Base-by-base conservation (phyloP, 2,797 vertebrate species). In the Muraenolepis orangiensis region DNA sequence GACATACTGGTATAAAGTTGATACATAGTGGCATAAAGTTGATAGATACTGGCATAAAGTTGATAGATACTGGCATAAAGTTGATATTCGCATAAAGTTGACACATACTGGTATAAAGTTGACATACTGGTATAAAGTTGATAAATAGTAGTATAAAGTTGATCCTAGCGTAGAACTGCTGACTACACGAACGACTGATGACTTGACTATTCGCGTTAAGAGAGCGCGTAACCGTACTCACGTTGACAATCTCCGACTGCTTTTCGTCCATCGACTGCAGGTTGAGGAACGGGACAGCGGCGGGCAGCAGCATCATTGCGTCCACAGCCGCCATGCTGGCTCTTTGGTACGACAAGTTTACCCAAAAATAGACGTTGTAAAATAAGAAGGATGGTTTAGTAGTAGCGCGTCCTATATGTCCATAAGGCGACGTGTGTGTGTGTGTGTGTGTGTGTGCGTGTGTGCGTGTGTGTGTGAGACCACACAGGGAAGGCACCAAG, bases 251-350 rank as follows among this genome's bases (percentile, higher is more conserved):
- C 4, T 87, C 90, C 12, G 81, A 71, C 68, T 90, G 89, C 76
- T 90, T 93, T 70, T 90, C 89, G 2, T 94, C 93, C 85, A 93
- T 61, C 70, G 81, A 61, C 75, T 88, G 85, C 51, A 85, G 77
- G 76, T 74, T 84, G 46, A 91, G 76, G 70, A 95, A 96, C 30
- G 92, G 80, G n/a, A n/a, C n/a, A 0, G 90, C 80, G 8, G 93
- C 81, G 0, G 85, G n/a, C n/a, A 87, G 14, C n/a, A 94, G 94
- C 82, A 95, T 80, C 73, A 91, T 23, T 13, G 91, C 91, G 70
- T 94, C 94, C 72, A 88, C 91, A 82, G 90, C 90, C 86, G 94
- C 94, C 91, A 94, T 95, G 16, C 6, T 6, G 29, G 42, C 29
- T 67, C 66, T 36, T 38, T 29, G 26, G 32, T n/a, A n/a, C 2